phyloP scores from a whole-genome alignment of 2,888 invertebrate genomes.

The Bruchidius siliquastri region DNA sequence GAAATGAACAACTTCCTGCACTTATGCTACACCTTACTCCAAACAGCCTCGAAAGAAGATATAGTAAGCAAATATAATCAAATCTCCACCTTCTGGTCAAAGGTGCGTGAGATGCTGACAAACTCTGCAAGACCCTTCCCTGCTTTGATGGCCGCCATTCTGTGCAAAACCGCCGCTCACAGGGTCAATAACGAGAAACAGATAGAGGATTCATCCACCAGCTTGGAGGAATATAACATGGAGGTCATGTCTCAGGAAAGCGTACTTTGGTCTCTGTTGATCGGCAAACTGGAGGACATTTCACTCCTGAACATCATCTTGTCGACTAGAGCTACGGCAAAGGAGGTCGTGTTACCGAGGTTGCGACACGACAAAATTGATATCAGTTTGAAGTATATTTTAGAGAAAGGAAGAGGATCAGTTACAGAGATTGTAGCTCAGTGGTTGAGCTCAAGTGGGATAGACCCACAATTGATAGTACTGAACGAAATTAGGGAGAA shows the following conservation, averaged over 20 bases:
- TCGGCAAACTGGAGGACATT: conserved; percentile 85
- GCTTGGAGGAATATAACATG: conserved; percentile 40
- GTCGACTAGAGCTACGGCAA: conserved; percentile 47
- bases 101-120: conserved; percentile 65
- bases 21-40: conserved; percentile 62
- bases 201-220: conserved; percentile 28
- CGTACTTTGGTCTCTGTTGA: conserved; percentile 80
- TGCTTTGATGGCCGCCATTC: conserved; percentile 76
- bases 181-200: conserved; percentile 48
- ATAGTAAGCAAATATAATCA: conserved; percentile 63
- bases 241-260: conserved; percentile 74
- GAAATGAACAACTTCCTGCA: conserved; percentile 67
- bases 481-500: conserved; percentile 48
- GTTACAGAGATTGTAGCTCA: conserved; percentile 83
- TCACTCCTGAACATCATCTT: conserved; percentile 72
- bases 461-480: conserved; percentile 60
- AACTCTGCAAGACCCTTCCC: conserved; percentile 71
- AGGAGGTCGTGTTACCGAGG: conserved; percentile 49
- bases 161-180: conserved; percentile 71
- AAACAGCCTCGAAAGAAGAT: conserved; percentile 52
- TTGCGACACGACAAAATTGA: conserved; percentile 54
- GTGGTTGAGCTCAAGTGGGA: conserved; percentile 74
- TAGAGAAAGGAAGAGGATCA: conserved; percentile 68
- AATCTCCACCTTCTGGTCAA: conserved; percentile 78
- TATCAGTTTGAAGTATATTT: conserved; percentile 63